phyloP scores from a whole-genome alignment of 2,888 invertebrate genomes.

The Eristalis tenax region DNA sequence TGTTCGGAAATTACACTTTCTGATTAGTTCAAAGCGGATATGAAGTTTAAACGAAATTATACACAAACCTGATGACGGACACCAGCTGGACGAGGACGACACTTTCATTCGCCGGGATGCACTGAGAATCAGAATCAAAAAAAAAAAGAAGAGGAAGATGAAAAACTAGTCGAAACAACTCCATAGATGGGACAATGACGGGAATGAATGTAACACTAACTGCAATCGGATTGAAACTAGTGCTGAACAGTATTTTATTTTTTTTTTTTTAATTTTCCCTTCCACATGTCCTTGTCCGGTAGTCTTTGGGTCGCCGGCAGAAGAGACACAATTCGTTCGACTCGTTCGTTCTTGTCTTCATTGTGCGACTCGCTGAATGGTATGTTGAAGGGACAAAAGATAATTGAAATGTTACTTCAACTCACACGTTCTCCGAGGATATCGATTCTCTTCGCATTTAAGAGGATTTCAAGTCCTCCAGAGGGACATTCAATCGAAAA shows the following conservation, averaged over 20 bases:
- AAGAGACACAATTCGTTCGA: constrained; percentile 36
- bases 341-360: constrained; percentile 7
- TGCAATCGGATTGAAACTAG: constrained; percentile 36
- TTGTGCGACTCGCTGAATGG: constrained; percentile 51
- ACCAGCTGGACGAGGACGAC: constrained; percentile 15
- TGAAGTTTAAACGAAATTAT: constrained; percentile 81
- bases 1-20: constrained; percentile 82
- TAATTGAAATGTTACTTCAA: constrained; percentile 65
- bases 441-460: constrained; percentile 14
- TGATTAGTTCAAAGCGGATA: constrained; percentile 82
- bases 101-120: not conserved
- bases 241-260: constrained; percentile 37
- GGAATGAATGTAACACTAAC: constrained; percentile 44
- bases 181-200: constrained; percentile 6
- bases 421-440: constrained; percentile 17
- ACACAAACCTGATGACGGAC: constrained; percentile 73
- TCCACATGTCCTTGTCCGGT: constrained; percentile 8
- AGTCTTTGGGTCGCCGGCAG: not conserved
- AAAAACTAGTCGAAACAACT: not conserved
- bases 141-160: constrained; percentile 1
- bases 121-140: not conserved
- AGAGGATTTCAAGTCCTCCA: constrained; percentile 2
- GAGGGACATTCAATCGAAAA: constrained; percentile 48
- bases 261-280: constrained; percentile 22
- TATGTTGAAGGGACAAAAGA: constrained; percentile 65